Percentiles rank a stretch among this genome's conserved stretches.
phyloP scores from a whole-genome alignment of 2,888 invertebrate species.

The Orthosia cruda region DNA sequence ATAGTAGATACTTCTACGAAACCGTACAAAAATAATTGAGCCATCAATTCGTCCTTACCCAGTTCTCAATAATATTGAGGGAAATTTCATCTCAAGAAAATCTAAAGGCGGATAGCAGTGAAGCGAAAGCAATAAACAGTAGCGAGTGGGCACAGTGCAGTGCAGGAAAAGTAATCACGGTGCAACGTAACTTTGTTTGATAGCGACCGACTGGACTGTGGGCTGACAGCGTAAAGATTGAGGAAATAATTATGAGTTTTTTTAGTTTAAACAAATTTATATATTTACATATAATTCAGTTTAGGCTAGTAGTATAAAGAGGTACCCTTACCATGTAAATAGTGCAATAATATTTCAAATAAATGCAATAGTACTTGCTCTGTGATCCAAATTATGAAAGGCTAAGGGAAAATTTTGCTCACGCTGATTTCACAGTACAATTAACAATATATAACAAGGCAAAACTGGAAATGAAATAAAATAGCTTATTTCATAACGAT shows the following conservation, averaged over 20 bases:
- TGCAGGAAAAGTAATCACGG: constrained; percentile 82
- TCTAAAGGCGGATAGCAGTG: constrained; percentile 58
- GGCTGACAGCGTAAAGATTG: not conserved
- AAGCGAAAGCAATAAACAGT: constrained; percentile 74
- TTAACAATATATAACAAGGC: too few species aligned
- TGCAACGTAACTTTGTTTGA: constrained; percentile 81
- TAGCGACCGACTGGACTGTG: constrained; percentile 68
- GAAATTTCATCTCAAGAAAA: constrained; percentile 50
- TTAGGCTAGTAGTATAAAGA: too few species aligned
- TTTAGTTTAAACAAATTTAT: not conserved
- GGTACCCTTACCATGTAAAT: too few species aligned
- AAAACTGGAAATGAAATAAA: too few species aligned
- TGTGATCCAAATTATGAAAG: too few species aligned
- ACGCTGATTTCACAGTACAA: too few species aligned
- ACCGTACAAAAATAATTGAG: constrained; percentile 4
- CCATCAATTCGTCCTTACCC: constrained; percentile 15
- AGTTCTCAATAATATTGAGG: constrained; percentile 35
- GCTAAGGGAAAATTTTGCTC: too few species aligned
- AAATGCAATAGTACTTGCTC: too few species aligned
- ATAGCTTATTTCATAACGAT: too few species aligned
- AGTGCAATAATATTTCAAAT: too few species aligned
- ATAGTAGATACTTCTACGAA: too few species aligned
- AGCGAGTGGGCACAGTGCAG: constrained; percentile 74
- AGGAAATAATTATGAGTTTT: constrained; percentile 3
- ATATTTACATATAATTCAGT: too few species aligned